Conservation (phyloP, 2,888 invertebrate genomes). For the Drosophila melanosoma region DNA sequence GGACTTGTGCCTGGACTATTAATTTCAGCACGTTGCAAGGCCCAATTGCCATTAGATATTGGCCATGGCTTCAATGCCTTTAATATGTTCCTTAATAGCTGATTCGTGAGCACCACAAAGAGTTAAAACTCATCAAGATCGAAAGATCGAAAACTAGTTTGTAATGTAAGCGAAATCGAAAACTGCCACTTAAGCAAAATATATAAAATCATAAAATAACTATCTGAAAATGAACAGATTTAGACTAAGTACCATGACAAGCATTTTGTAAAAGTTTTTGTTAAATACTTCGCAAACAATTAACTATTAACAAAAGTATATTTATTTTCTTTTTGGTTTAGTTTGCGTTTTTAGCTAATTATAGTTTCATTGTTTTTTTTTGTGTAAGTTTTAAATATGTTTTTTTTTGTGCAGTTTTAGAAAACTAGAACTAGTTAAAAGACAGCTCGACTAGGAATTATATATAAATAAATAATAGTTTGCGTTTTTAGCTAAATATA, state of each 20-base stretch:
- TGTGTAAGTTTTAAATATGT: background rate
- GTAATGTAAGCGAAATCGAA: background rate
- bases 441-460: background rate
- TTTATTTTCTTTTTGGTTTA: background rate
- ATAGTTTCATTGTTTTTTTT: background rate
- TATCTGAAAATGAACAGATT: background rate
- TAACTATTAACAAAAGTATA: background rate
- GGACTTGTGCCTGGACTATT: constrained; percentile 7
- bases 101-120: constrained; percentile 41
- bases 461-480: background rate
- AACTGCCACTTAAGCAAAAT: background rate
- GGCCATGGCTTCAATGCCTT: constrained; percentile 42
- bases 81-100: constrained; percentile 34
- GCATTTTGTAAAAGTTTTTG: background rate
- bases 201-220: background rate
- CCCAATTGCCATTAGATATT: constrained; percentile 31
- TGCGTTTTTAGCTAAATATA: background rate
- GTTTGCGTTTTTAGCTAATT: background rate
- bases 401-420: background rate
- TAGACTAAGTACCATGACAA: background rate
- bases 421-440: background rate
- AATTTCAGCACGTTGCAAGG: constrained; percentile 17
- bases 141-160: constrained; percentile 25
- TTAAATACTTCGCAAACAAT: background rate
- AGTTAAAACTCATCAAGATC: constrained; percentile 6